phyloP scores from a whole-genome alignment of 30 jellyfish, hydroid and myxozoan species.

The Turritopsis dohrnii region DNA sequence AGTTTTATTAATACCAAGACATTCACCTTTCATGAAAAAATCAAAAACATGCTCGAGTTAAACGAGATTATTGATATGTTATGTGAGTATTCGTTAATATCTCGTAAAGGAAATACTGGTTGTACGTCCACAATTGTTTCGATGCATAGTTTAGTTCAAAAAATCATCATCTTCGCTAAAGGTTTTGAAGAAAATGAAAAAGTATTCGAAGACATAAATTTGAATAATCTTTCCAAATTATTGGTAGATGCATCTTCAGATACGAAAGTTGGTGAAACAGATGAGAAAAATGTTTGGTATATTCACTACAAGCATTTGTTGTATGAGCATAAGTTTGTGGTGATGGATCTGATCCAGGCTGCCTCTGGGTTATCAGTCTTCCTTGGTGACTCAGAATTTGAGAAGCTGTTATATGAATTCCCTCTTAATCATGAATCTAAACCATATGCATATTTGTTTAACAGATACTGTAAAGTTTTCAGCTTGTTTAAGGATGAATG shows the following conservation, averaged over 20 bases:
- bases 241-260: neutral
- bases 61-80: neutral
- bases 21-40: neutral
- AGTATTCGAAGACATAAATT: neutral
- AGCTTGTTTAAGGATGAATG: too few species aligned
- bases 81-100: neutral
- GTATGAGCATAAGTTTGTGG: too few species aligned
- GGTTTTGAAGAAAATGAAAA: neutral
- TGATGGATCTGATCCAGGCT: too few species aligned
- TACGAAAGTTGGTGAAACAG: neutral
- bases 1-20: neutral
- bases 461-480: too few species aligned
- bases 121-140: neutral
- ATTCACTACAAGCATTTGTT: neutral
- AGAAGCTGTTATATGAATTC: too few species aligned
- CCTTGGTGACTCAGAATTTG: too few species aligned
- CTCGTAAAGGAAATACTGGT: neutral
- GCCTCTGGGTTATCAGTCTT: too few species aligned
- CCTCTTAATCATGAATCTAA: too few species aligned
- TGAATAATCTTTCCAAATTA: neutral
- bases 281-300: neutral
- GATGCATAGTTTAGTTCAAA: conserved; percentile 10
- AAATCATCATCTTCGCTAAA: neutral
- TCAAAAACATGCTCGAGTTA: neutral
- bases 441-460: too few species aligned